Percentiles rank a stretch among this genome's conserved stretches.
Evolutionary conservation across 1,140 invertebrate genomes (phyloP).

Genomic region (Zelostemma sp.): DNA sequence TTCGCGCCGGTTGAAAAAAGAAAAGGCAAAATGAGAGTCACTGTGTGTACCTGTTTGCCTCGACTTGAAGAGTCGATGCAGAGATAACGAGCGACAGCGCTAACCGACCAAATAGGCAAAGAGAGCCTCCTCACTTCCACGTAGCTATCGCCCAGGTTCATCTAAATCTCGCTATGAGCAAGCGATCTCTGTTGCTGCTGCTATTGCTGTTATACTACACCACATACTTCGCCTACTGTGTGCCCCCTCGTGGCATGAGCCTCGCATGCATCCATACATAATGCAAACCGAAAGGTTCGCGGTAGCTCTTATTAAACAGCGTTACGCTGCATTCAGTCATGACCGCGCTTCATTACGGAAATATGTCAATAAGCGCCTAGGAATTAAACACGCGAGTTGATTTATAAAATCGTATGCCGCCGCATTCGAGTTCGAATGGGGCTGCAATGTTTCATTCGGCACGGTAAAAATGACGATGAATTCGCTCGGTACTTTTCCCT

Average conservation of each 20-base stretch:
- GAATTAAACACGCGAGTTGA: constrained; percentile 19
- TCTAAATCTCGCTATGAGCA: constrained; percentile 53
- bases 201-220: constrained; percentile 33
- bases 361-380: constrained; percentile 27
- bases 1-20: background rate
- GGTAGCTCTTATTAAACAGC: constrained; percentile 24
- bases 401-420: too few relatives aligned
- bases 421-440: too few relatives aligned
- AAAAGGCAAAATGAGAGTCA: constrained; percentile 31
- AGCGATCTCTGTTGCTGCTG: constrained; percentile 26
- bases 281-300: constrained; percentile 27
- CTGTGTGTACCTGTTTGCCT: constrained; percentile 51
- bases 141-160: constrained; percentile 48
- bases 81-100: constrained; percentile 50
- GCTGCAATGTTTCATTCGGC: too few relatives aligned
- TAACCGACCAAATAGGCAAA: constrained; percentile 22
- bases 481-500: too few relatives aligned
- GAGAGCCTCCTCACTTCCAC: constrained; percentile 43
- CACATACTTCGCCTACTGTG: constrained; percentile 14
- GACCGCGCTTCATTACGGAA: constrained; percentile 35
- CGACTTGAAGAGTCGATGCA: constrained; percentile 43
- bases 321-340: constrained; percentile 24
- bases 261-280: constrained; percentile 19
- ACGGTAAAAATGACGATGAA: too few relatives aligned
- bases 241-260: constrained; percentile 8